Evolutionary conservation across 1,140 invertebrate species (phyloP), one percentile per base, ranked within the genome.

Genomic region (Phenacoccus solenopsis): DNA sequence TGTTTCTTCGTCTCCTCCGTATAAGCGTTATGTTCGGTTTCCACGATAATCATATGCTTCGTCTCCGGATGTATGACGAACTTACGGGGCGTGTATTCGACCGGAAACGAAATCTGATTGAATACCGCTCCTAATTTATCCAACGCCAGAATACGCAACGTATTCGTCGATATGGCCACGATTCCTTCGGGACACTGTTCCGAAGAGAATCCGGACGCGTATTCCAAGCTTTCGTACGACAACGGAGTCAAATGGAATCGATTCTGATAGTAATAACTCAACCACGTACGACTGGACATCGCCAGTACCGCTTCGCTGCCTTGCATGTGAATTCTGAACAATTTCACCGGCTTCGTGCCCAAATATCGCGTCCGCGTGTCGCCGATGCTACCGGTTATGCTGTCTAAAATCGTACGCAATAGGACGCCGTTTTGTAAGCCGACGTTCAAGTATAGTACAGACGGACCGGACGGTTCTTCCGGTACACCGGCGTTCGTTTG

Each of bases 101-200:
- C 80, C 0, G 91, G 90, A 74, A 93, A 88, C 9, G 88, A 89
- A 22, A 92, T 86, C 80, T 98, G 96, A 82, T 99, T 99, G 77
- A 99, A 99, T 2, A 99, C 94, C 0, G 94, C 96, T 0, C 98
- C 98, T 0, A 99, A 81, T 80, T 99, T 99, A 79, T 99, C 98
- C 16, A 99, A 80, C 0, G 97, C 96, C 76, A 99, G 86, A 85
- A 99, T 99, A 73, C 95, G 85, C 27, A 99, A 81, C 0, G 96
- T 99, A 76, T 99, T 99, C 0, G 93, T 93, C 0, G 96, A 97
- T 79, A 99, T 99, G 0, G 98, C 97, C 7, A 99, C 98, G 74
- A 99, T 97, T 73, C 96, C 98, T 80, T 99, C 98, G 0, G 95
- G 94, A 84, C 97, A 99, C 79, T 99, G 97, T 80, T 99, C 96